Conservation (phyloP, 2,797 vertebrate species). For the Melopsittacus undulatus region DNA sequence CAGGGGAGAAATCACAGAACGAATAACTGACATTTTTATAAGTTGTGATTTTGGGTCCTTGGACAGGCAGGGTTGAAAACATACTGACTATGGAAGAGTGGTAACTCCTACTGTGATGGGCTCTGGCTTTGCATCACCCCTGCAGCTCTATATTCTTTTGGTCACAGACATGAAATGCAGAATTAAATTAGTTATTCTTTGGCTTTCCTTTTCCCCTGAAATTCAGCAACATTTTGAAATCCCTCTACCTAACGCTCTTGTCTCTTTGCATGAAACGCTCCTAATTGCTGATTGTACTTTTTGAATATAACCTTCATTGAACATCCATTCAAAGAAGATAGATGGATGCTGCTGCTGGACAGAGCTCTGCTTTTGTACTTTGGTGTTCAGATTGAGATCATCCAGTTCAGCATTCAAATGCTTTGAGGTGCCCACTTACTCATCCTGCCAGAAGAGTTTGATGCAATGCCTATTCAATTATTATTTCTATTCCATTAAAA, state of each 20-base stretch:
- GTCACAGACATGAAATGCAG: background rate
- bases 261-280: background rate
- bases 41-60: background rate
- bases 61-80: background rate
- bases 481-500: background rate
- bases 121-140: background rate
- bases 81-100: background rate
- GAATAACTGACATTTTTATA: background rate
- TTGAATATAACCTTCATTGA: background rate
- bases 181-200: background rate
- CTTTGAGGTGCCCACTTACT: background rate
- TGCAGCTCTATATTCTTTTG: background rate
- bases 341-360: background rate
- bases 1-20: background rate
- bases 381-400: background rate
- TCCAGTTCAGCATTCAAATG: background rate
- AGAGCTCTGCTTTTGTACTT: background rate
- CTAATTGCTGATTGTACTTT: background rate
- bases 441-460: background rate
- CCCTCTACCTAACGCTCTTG: background rate
- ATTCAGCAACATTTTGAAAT: constrained; percentile 3
- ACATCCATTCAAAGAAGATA: background rate
- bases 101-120: background rate
- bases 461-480: background rate
- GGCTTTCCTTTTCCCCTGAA: background rate